Evolutionary conservation across 2,888 invertebrate species (phyloP).

Genomic region (Chaitophorus viminalis): DNA sequence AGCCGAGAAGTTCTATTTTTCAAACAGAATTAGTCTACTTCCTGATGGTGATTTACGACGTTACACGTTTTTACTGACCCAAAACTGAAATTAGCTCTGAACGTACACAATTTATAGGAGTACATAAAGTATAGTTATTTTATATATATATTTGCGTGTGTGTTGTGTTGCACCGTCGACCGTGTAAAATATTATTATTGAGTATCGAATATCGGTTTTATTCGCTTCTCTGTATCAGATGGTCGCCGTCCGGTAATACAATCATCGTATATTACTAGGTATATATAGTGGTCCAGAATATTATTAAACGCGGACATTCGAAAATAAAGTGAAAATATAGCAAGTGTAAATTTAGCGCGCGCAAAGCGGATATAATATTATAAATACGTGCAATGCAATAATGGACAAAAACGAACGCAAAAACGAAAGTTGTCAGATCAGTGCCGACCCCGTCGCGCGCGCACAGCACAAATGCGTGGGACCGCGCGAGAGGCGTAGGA

Average conservation of each 20-base stretch:
- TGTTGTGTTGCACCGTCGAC: neutral
- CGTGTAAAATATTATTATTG: neutral
- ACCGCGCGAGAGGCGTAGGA: constrained; percentile 36
- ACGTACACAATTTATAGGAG: neutral
- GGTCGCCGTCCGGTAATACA: neutral
- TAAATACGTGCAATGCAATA: neutral
- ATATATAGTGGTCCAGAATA: neutral
- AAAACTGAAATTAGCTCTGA: neutral
- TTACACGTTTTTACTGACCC: constrained; percentile 11
- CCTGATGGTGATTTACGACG: constrained; percentile 26
- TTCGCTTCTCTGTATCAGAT: neutral
- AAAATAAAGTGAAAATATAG: constrained; percentile 42
- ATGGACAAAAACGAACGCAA: constrained; percentile 17
- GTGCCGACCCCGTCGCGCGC: constrained; percentile 1
- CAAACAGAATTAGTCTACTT: constrained; percentile 42
- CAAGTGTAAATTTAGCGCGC: constrained; percentile 8
- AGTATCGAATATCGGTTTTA: neutral
- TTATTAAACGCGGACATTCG: no score
- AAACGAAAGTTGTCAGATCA: constrained; percentile 55
- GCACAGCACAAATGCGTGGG: neutral
- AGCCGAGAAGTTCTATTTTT: constrained; percentile 7
- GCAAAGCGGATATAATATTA: neutral
- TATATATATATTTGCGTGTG: neutral
- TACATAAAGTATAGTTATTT: neutral
- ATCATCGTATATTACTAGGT: neutral